Evolutionary conservation across 2,888 invertebrate species (phyloP).

Genomic region (Artemia sinica): DNA sequence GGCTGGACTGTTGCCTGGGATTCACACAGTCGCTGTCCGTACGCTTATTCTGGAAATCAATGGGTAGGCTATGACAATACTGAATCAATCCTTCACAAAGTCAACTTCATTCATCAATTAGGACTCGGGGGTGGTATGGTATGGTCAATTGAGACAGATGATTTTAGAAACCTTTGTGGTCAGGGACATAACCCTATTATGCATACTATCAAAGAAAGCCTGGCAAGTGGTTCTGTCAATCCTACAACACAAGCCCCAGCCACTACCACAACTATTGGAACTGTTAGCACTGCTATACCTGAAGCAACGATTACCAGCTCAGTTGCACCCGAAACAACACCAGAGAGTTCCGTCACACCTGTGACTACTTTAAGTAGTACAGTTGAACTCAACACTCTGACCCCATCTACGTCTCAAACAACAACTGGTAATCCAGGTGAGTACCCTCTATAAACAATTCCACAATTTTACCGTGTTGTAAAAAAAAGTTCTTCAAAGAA

Average conservation of each 20-base stretch:
- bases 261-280: slow-evolving; percentile 14
- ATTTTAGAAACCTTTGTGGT: slow-evolving; percentile 46
- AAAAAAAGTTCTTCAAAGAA: too few species aligned
- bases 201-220: slow-evolving; percentile 37
- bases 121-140: slow-evolving; percentile 47
- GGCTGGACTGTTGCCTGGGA: slow-evolving; percentile 41
- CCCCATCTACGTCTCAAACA: neutral
- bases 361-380: neutral
- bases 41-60: slow-evolving; percentile 35
- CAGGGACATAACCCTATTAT: slow-evolving; percentile 42
- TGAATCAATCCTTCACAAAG: slow-evolving; percentile 39
- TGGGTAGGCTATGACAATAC: slow-evolving; percentile 52
- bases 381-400: too few species aligned
- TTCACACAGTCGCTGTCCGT: slow-evolving; percentile 41
- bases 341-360: neutral
- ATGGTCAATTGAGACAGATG: slow-evolving; percentile 65
- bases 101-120: slow-evolving; percentile 18
- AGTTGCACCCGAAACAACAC: neutral
- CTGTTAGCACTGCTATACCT: slow-evolving; percentile 17
- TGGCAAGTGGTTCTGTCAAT: slow-evolving; percentile 25
- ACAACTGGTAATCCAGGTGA: neutral
- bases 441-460: too few species aligned
- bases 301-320: neutral
- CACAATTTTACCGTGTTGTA: too few species aligned
- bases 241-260: slow-evolving; percentile 9